These are phyloP conservation scores for Albula glossodonta DNA, from an alignment of 2,113 vertebrate species.

Conservation along the genomic window DNA sequence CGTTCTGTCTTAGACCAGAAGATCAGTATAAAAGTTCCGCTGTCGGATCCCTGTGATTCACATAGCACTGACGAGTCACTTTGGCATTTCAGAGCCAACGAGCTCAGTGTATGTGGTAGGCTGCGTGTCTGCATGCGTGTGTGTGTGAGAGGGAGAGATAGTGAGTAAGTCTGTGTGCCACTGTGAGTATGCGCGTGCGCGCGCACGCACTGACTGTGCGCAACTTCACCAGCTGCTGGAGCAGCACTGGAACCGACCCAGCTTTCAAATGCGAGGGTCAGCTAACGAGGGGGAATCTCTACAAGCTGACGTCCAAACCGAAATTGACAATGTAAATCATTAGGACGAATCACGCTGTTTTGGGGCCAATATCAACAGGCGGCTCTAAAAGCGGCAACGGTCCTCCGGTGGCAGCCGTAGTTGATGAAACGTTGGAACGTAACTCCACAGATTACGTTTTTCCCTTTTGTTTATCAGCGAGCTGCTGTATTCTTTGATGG, in stretches of 20 bases:
- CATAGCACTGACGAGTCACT: slow-evolving; percentile 36
- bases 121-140: background rate
- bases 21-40: slow-evolving; percentile 46
- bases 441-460: background rate
- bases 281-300: slow-evolving; percentile 49
- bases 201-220: background rate
- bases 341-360: slow-evolving; percentile 28
- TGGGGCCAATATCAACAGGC: slow-evolving; percentile 34
- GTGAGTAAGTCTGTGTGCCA: background rate
- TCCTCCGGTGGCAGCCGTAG: background rate
- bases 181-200: background rate
- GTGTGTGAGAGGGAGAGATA: background rate
- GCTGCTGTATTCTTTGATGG: slow-evolving; percentile 1
- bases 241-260: slow-evolving; percentile 40
- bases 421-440: slow-evolving; percentile 19
- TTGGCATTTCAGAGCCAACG: slow-evolving; percentile 38
- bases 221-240: slow-evolving; percentile 29
- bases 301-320: slow-evolving; percentile 51
- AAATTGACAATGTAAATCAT: slow-evolving; percentile 31
- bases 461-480: background rate
- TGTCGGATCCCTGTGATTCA: slow-evolving; percentile 32
- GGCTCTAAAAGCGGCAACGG: slow-evolving; percentile 28
- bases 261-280: slow-evolving; percentile 53
- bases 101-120: slow-evolving; percentile 33
- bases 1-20: slow-evolving; percentile 38